Evolutionary conservation across 2,113 vertebrate species (phyloP).

Genomic region (Thermophis baileyi): DNA sequence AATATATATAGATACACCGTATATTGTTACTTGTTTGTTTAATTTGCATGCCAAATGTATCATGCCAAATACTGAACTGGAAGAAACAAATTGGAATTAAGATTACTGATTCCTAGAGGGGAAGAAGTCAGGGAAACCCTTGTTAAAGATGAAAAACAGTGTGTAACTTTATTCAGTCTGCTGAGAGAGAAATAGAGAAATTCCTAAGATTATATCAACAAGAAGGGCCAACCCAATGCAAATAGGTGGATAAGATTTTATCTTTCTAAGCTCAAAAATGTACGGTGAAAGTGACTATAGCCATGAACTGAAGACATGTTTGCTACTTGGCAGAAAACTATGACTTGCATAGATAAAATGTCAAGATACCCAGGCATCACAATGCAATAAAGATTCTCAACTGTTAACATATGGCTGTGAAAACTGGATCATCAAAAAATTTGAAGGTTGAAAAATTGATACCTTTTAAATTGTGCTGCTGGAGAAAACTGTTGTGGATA

Average conservation of each 20-base stretch:
- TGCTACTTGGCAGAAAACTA: neutral
- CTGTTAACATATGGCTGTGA: neutral
- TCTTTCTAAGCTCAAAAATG: neutral
- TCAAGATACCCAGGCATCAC: neutral
- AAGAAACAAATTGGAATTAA: neutral
- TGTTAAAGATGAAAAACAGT: neutral
- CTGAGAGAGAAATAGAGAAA: neutral
- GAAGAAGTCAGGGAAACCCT: neutral
- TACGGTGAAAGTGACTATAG: neutral
- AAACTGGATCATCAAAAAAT: neutral
- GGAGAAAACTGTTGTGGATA: neutral
- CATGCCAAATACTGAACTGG: neutral
- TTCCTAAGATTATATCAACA: neutral
- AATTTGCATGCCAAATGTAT: neutral
- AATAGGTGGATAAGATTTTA: neutral
- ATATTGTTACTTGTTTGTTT: neutral
- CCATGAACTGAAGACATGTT: neutral
- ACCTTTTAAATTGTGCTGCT: neutral
- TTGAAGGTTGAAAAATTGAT: neutral
- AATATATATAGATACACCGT: too few species aligned
- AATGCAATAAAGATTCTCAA: neutral
- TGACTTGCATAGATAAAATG: neutral
- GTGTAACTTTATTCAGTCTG: neutral
- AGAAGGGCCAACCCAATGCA: neutral
- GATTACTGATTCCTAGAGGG: neutral